phyloP scores from a whole-genome alignment of 2,888 invertebrate species.

The Ypsolopha sequella region DNA sequence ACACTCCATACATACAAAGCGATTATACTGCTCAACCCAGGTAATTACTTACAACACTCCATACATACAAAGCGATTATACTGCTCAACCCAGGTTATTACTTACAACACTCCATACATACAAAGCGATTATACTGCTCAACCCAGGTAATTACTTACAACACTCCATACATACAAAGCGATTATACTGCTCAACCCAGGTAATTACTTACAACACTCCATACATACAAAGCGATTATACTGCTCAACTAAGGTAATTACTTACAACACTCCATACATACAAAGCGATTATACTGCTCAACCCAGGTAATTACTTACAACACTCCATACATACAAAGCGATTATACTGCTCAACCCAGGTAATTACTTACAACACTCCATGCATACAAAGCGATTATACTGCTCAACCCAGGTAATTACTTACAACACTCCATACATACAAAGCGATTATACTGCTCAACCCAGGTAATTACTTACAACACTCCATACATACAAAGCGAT shows the following conservation, averaged over 20 bases:
- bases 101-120: not conserved
- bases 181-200: constrained; percentile 97
- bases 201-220: constrained; percentile 26
- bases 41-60: constrained; percentile 43
- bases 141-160: constrained; percentile 77
- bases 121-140: constrained; percentile 94
- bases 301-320: constrained; percentile 74
- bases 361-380: not conserved
- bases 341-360: constrained; percentile 97
- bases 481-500: constrained; percentile 87
- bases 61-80: constrained; percentile 92
- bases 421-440: constrained; percentile 26
- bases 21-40: constrained; percentile 96
- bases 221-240: constrained; percentile 91
- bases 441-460: constrained; percentile 96
- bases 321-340: constrained; percentile 81
- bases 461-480: constrained; percentile 73
- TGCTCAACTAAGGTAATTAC: constrained; percentile 91
- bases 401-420: constrained; percentile 88
- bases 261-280: not conserved
- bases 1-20: constrained; percentile 76
- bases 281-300: constrained; percentile 96
- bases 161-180: constrained; percentile 77
- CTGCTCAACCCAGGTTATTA: constrained; percentile 91
- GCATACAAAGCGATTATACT: constrained; percentile 93